Evolutionary conservation across 1,140 invertebrate genomes (phyloP).

Genomic region (Drosophila sp.): DNA sequence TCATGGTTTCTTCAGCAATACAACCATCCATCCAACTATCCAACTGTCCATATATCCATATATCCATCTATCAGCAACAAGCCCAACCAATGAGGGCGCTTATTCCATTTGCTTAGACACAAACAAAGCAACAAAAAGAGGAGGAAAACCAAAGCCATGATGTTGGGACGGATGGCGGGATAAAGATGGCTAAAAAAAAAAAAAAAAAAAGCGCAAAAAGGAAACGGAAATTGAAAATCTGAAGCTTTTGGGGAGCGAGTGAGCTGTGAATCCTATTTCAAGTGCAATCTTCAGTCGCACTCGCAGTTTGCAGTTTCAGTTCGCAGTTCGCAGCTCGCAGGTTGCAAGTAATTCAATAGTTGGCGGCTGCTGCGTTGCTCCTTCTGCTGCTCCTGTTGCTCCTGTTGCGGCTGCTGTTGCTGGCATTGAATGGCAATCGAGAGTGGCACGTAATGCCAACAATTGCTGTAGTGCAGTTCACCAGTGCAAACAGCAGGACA

Average conservation of each 20-base stretch:
- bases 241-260: slow-evolving; percentile 79
- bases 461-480: slow-evolving; percentile 65
- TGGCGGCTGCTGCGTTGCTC: slow-evolving; percentile 47
- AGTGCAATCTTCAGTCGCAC: slow-evolving; percentile 79
- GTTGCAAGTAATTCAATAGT: slow-evolving; percentile 81
- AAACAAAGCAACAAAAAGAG: slow-evolving; percentile 54
- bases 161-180: not conserved
- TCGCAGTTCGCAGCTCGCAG: slow-evolving; percentile 55
- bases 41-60: slow-evolving; percentile 46
- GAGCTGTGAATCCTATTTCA: slow-evolving; percentile 83
- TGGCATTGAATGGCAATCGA: slow-evolving; percentile 81
- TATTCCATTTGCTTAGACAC: slow-evolving; percentile 83
- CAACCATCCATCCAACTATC: slow-evolving; percentile 24
- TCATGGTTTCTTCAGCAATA: slow-evolving; percentile 26
- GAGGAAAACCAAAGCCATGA: not conserved
- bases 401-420: slow-evolving; percentile 40
- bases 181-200: not conserved
- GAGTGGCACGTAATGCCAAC: slow-evolving; percentile 82
- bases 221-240: slow-evolving; percentile 83
- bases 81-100: slow-evolving; percentile 77
- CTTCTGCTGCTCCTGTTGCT: slow-evolving; percentile 11
- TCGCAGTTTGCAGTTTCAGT: slow-evolving; percentile 37
- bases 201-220: slow-evolving; percentile 49
- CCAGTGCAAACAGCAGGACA: slow-evolving; percentile 66
- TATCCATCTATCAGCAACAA: slow-evolving; percentile 62